phyloP scores from a whole-genome alignment of 2,888 invertebrate genomes.

The Cheilosia vulpina region DNA sequence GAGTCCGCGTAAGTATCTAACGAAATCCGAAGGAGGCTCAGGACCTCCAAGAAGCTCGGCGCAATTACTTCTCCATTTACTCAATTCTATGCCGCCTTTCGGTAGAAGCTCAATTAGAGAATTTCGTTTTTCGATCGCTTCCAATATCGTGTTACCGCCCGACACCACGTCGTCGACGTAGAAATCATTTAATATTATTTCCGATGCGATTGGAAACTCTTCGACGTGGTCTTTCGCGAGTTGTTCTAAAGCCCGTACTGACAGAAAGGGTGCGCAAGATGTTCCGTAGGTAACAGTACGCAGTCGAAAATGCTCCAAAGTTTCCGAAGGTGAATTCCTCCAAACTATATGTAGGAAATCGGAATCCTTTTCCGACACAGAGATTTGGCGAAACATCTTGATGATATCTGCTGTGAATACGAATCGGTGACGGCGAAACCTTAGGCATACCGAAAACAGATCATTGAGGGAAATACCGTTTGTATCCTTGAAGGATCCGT shows the following conservation, averaged over 20 bases:
- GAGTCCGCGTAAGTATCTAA: background rate
- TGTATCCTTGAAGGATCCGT: conserved; percentile 30
- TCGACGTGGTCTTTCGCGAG: background rate
- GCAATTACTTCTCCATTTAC: no score
- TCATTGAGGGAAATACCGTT: background rate
- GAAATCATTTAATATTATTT: conserved; percentile 12
- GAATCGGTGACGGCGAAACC: background rate
- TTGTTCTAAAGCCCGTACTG: conserved; percentile 13
- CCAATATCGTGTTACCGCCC: background rate
- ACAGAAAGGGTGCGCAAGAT: background rate
- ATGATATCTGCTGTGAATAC: conserved; percentile 8
- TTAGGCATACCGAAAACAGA: no score
- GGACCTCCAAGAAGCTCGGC: no score
- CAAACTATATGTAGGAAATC: no score
- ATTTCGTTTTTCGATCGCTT: background rate
- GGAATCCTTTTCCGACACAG: conserved; percentile 4
- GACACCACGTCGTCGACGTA: conserved; percentile 14
- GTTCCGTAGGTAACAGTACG: no score
- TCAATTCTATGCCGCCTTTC: no score
- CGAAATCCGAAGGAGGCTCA: no score
- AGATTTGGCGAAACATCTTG: conserved; percentile 29
- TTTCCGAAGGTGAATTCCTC: no score
- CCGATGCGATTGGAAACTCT: conserved; percentile 4
- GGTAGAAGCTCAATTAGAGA: background rate
- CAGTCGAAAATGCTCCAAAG: no score